phyloP scores from a whole-genome alignment of 2,113 vertebrate species.

The Scomber colias region DNA sequence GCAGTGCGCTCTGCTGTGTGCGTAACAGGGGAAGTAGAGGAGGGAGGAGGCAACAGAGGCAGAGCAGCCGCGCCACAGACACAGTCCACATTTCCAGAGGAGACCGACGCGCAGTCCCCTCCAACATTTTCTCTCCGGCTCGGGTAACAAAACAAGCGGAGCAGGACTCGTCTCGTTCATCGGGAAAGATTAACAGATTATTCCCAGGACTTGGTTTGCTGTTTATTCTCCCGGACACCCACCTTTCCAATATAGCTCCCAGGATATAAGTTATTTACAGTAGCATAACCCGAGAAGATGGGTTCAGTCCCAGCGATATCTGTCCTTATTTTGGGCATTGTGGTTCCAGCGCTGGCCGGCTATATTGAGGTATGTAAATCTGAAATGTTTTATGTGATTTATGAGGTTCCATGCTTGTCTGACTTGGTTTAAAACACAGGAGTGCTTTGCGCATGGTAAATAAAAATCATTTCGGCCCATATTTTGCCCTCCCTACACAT shows the following conservation, averaged over 20 bases:
- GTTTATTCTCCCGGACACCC: constrained; percentile 38
- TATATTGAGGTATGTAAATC: constrained; percentile 88
- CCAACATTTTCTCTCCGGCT: constrained; percentile 50
- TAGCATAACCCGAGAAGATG: constrained; percentile 74
- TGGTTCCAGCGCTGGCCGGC: constrained; percentile 85
- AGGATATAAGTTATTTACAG: constrained; percentile 71
- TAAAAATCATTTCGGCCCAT: neutral
- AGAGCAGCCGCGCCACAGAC: constrained; percentile 39
- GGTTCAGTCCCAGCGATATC: constrained; percentile 79
- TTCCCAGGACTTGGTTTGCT: constrained; percentile 37
- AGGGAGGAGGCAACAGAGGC: constrained; percentile 62
- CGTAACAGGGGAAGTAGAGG: constrained; percentile 13
- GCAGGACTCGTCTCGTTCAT: constrained; percentile 42
- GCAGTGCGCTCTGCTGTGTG: constrained; percentile 31
- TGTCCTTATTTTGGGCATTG: constrained; percentile 81
- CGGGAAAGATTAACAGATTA: constrained; percentile 20
- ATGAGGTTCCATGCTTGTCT: neutral
- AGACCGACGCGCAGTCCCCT: constrained; percentile 33
- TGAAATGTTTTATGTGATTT: constrained; percentile 6
- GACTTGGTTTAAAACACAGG: neutral
- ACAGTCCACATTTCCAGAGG: constrained; percentile 64
- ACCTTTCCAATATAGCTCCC: constrained; percentile 22
- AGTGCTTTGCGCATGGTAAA: neutral
- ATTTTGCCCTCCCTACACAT: neutral
- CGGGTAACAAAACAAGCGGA: constrained; percentile 64